Conservation (phyloP, 2,113 vertebrate species). For the Natator depressus region DNA sequence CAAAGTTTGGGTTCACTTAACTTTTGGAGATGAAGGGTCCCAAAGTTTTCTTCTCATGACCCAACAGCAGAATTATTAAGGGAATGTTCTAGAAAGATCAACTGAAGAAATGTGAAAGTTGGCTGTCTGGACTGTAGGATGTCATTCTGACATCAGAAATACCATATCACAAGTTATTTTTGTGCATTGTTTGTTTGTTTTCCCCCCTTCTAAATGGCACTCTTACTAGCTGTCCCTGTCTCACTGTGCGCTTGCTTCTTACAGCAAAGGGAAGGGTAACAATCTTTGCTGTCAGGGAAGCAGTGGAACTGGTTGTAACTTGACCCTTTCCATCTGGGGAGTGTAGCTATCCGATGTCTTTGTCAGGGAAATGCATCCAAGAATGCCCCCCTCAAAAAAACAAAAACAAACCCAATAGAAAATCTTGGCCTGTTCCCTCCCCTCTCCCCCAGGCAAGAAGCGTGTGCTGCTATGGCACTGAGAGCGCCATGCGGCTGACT, state of each 20-base stretch:
- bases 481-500: background rate
- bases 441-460: background rate
- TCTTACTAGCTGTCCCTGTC: background rate
- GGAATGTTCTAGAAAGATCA: background rate
- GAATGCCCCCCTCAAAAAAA: background rate
- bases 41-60: background rate
- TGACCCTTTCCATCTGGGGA: slow-evolving; percentile 74
- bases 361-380: slow-evolving; percentile 57
- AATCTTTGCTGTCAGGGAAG: slow-evolving; percentile 37
- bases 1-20: background rate
- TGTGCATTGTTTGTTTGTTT: background rate
- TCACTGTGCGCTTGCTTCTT: background rate
- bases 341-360: slow-evolving; percentile 56
- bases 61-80: background rate
- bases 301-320: slow-evolving; percentile 84
- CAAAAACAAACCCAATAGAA: background rate
- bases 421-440: background rate
- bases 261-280: background rate
- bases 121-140: background rate
- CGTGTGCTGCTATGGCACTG: slow-evolving; percentile 15
- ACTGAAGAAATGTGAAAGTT: slow-evolving; percentile 20
- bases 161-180: background rate
- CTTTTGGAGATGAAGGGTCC: background rate
- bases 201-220: background rate
- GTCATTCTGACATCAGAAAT: background rate